phyloP scores from a whole-genome alignment of 2,888 invertebrate genomes.

The Rambutsinella grinnellia region DNA sequence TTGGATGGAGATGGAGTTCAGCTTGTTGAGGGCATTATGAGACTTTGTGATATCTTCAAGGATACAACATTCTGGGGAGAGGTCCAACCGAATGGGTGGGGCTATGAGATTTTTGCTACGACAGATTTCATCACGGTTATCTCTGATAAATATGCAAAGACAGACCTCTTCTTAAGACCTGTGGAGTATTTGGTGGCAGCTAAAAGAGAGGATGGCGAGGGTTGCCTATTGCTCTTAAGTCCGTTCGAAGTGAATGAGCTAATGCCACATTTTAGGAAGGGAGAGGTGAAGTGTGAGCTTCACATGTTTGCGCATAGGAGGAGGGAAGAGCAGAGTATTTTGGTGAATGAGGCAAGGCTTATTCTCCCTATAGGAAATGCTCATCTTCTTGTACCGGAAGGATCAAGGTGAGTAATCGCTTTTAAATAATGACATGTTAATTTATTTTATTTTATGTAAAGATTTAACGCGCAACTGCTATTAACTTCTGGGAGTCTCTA shows the following conservation, averaged over 20 bases:
- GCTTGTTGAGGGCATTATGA: neutral
- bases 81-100: conserved; percentile 19
- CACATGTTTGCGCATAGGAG: conserved; percentile 30
- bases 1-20: neutral
- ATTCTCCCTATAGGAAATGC: neutral
- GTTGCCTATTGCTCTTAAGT: conserved; percentile 6
- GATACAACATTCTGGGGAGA: conserved; percentile 8
- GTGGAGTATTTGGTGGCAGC: conserved; percentile 9
- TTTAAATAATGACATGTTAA: neutral
- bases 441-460: neutral
- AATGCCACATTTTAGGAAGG: conserved; percentile 16
- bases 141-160: neutral
- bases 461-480: too few species aligned
- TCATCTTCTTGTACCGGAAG: too few species aligned
- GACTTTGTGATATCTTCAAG: conserved; percentile 10
- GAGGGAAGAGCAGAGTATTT: conserved; percentile 12
- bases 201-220: neutral
- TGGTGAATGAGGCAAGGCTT: neutral
- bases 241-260: conserved; percentile 40
- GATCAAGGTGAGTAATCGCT: neutral
- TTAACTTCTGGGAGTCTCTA: conserved; percentile 23
- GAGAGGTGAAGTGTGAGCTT: neutral
- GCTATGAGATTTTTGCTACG: conserved; percentile 27
- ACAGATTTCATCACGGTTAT: conserved; percentile 41
- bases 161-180: conserved; percentile 25